Evolutionary conservation across 2,888 invertebrate species (phyloP), one percentile per base, ranked within the genome.

Genomic region (Drosophila anomelani): DNA sequence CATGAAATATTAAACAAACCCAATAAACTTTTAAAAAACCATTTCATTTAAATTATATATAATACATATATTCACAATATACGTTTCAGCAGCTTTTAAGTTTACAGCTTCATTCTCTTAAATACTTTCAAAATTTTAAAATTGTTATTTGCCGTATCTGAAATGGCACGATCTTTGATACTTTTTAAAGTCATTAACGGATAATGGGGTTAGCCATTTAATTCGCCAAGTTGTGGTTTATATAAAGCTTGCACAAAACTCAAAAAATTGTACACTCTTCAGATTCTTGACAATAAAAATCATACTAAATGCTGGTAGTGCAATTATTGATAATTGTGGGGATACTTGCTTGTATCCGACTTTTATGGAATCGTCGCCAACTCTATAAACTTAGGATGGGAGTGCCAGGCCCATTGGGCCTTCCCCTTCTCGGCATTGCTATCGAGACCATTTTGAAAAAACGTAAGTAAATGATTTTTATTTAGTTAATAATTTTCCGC

Each of bases 361-460:
- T 88, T 39, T 47, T 90, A 5, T 90, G 90, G 90, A 77, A 75
- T 8, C 81, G 90, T 2, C 75, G 90, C 44, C 81, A 79, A 29
- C 83, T 80, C 59, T 90, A 90, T 49, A 59, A 59, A 23, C 62
- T 90, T n/a, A 77, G 78, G 34, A 64, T 78, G 4, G 79, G 83
- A 72, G 56, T 90, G 20, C 78, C 84, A 15, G 90, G 90, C 23
- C 85, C 89, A 0, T 6, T 72, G 23, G 90, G 90, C 46, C 85
- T 79, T 70, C 90, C 90, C 1, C 34, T 89, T 5, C 17, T 90
- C n/a, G 90, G 90, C 55, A 74, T 80, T 75, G 81, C 78, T 0
- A 55, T 63, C n/a, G 71, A 79, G 60, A 3, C 2, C 15, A 8
- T 47, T 8, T 9, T 39, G 6, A 76, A 78, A 46, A 82, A 87